Percentiles rank a stretch among this genome's conserved stretches.
Conservation (phyloP, 2,113 vertebrate genomes). For the Sterrhoptilus dennistouni region DNA sequence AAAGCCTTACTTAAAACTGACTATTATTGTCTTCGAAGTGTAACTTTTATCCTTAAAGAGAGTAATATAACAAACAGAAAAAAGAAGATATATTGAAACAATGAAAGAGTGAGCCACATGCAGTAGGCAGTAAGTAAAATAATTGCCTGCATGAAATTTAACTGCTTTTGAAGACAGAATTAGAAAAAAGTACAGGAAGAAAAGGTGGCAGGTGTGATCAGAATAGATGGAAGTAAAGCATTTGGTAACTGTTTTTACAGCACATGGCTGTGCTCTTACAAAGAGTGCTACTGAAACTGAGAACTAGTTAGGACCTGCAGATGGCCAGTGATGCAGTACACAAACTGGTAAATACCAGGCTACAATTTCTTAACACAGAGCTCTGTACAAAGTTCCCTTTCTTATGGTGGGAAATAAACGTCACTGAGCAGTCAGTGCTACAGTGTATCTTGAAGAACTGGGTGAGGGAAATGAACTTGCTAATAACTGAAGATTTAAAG, state of each 20-base stretch:
- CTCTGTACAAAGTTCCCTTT: neutral
- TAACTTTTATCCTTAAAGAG: neutral
- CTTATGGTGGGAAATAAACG: neutral
- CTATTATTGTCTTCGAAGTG: neutral
- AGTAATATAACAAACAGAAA: constrained; percentile 3
- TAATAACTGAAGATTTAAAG: constrained; percentile 7
- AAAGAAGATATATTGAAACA: constrained; percentile 22
- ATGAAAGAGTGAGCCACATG: constrained; percentile 6
- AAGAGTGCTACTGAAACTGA: neutral
- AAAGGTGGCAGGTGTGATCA: constrained; percentile 19
- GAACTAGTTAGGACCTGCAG: neutral
- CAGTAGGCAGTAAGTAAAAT: constrained; percentile 41
- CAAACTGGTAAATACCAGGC: neutral
- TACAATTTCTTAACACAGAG: neutral
- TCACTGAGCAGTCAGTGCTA: neutral
- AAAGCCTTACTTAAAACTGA: neutral
- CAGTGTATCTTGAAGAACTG: neutral
- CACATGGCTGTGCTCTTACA: neutral
- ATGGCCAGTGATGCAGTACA: neutral
- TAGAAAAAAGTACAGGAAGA: constrained; percentile 33
- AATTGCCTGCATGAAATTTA: constrained; percentile 37
- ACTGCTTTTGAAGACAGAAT: constrained; percentile 39
- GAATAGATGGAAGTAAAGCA: neutral
- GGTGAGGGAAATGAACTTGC: neutral
- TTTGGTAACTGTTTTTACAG: neutral